Percentiles rank a stretch among this genome's conserved stretches.
phyloP scores from a whole-genome alignment of 2,113 vertebrate species.

The Centrocercus urophasianus region DNA sequence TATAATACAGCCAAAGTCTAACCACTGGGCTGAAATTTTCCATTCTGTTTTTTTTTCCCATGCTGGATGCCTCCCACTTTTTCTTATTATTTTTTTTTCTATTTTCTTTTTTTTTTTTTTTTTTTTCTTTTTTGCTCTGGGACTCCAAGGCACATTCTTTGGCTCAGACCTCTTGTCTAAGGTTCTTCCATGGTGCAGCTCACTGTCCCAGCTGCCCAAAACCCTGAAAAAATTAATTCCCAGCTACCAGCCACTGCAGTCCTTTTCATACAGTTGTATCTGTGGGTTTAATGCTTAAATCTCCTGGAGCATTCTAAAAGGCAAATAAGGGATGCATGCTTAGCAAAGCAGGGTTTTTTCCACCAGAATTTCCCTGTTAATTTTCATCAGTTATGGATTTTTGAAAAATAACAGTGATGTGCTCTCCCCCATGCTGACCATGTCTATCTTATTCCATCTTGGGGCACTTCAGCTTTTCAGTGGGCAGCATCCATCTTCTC shows the following conservation, averaged over 20 bases:
- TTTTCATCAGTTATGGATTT: neutral
- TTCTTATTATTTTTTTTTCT: neutral
- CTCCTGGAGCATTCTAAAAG: neutral
- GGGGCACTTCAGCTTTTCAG: neutral
- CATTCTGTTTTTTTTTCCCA: neutral
- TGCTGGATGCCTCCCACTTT: neutral
- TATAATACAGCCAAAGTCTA: constrained; percentile 25
- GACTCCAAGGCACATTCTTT: neutral
- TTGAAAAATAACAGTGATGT: neutral
- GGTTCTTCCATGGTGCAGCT: neutral
- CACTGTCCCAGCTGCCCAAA: neutral
- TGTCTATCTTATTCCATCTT: neutral
- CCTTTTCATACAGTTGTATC: neutral
- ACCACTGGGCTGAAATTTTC: constrained; percentile 47
- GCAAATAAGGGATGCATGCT: neutral
- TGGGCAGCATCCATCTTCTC: neutral
- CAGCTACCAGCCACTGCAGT: neutral
- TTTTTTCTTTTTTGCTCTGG: neutral
- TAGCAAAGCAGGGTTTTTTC: neutral
- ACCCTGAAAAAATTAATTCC: neutral
- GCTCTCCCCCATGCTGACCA: neutral
- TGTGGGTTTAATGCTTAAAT: neutral
- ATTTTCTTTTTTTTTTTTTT: neutral
- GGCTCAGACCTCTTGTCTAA: neutral
- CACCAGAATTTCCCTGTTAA: neutral